A percentile compares a stretch with the other conserved stretches of the same genome.
These are phyloP conservation scores for Polydrusus pterygomalis DNA, from an alignment of 2,888 invertebrate genomes.

Conservation along the genomic window DNA sequence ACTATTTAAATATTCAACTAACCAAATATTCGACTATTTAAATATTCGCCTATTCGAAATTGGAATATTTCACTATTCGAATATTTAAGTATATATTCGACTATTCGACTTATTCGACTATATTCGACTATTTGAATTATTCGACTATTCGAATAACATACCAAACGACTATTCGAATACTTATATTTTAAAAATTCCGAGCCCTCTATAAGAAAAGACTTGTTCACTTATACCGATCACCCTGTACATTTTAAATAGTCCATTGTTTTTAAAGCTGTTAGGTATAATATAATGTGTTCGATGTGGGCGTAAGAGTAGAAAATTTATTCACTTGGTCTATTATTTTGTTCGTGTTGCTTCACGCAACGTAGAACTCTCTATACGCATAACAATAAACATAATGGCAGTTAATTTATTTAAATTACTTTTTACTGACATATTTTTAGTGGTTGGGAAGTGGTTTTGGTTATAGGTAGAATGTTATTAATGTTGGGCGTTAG, in stretches of 20 bases:
- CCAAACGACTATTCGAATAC: too few species aligned
- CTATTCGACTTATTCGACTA: too few species aligned
- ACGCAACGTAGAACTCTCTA: slow-evolving; percentile 50
- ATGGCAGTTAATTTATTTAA: slow-evolving; percentile 50
- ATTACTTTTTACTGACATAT: slow-evolving; percentile 35
- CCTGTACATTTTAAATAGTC: slow-evolving; percentile 20
- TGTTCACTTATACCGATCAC: too few species aligned
- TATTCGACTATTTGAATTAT: too few species aligned
- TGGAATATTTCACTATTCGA: too few species aligned
- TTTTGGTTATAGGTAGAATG: slow-evolving; percentile 22
- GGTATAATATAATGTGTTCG: slow-evolving; percentile 28
- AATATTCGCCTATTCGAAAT: too few species aligned
- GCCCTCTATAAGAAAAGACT: too few species aligned
- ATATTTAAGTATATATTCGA: too few species aligned
- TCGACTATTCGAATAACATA: too few species aligned
- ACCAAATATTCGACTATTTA: too few species aligned
- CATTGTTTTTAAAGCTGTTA: slow-evolving; percentile 45
- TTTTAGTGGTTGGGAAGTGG: slow-evolving; percentile 16
- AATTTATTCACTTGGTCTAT: slow-evolving; percentile 49
- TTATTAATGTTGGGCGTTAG: neutral
- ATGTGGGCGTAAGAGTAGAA: slow-evolving; percentile 53
- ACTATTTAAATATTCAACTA: too few species aligned
- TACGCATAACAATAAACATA: slow-evolving; percentile 50
- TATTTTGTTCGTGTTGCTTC: slow-evolving; percentile 50
- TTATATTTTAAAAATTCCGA: too few species aligned